Base-by-base conservation (phyloP, 2,797 vertebrate species). In the Alfaro cultratus region DNA sequence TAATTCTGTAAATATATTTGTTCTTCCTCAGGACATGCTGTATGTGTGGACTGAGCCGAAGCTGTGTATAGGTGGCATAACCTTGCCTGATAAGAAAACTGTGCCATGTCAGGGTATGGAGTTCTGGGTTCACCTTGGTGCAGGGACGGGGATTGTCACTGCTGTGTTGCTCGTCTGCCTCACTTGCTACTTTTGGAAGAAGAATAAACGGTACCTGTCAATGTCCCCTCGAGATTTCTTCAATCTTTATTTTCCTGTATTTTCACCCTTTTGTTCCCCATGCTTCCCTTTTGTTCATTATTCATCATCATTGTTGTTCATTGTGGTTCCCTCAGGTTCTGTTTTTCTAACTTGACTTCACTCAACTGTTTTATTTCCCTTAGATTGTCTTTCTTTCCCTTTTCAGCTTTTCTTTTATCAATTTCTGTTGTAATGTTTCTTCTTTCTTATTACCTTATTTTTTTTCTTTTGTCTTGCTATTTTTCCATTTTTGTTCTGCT, bases 121-220 rank as follows among this genome's bases (percentile, higher is more conserved):
- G 84, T 97, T 98, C 87, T 99, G 97, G 98, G 88, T 99, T 23
- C 97, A 96, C 87, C 95, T 98, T 60, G 97, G 97, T 71, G 95
- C 96, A 12, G 97, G 96, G 4, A 91, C 97, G 41, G 98, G 97
- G 55, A 96, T 95, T 47, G 97, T 98, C 91, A 95, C 94, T 23
- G 97, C 97, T 0, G 95, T 97, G 82, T 92, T 99, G 64, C 97
- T 99, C 23, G 83, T 99, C 88, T 97, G 96, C 73, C 94, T 99
- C 87, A 99, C 97, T 80, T 99, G 97, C 91, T 98, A 99, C 93
- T 99, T 99, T 95, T 99, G 98, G 98, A 99, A 99, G 88, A 99
- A 99, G 89, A 99, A 99, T 91, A 97, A 98, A 92, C 97, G 97
- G 98, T 99, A 92, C 5, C 15, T 16, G 45, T 77, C 21, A 12